Percentiles rank a stretch among this genome's conserved stretches.
These are phyloP conservation scores for Himalopsyche tibetana DNA, from an alignment of 2,888 invertebrate species.

Conservation along the genomic window DNA sequence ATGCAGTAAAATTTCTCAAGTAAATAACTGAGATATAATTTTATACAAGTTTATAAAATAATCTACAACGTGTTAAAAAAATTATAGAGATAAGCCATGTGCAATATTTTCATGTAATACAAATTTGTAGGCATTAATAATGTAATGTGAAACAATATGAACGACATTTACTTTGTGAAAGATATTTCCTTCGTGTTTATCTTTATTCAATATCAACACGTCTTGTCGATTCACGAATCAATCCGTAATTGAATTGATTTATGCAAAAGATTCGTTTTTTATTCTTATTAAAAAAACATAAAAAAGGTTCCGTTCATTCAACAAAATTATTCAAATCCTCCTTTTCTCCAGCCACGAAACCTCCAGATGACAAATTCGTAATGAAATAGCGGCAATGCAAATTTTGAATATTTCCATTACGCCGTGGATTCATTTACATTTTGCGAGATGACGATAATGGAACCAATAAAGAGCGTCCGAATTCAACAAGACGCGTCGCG, in stretches of 20 bases:
- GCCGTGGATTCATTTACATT: conserved; percentile 58
- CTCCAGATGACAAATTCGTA: conserved; percentile 60
- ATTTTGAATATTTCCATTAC: conserved; percentile 62
- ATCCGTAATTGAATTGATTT: conserved; percentile 36
- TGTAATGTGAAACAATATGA: too few relatives aligned
- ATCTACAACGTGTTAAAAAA: too few relatives aligned
- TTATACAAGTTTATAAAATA: too few relatives aligned
- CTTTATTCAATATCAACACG: neutral
- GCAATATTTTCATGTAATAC: too few relatives aligned
- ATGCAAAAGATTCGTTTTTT: conserved; percentile 32
- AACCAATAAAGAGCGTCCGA: conserved; percentile 51
- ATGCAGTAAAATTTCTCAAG: too few relatives aligned
- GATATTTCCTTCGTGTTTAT: neutral
- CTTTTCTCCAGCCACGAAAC: conserved; percentile 27
- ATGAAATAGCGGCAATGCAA: conserved; percentile 60
- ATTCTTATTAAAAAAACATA: conserved; percentile 44
- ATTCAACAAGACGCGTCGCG: conserved; percentile 31
- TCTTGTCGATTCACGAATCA: neutral
- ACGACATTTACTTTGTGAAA: too few relatives aligned
- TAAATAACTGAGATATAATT: too few relatives aligned
- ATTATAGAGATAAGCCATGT: too few relatives aligned
- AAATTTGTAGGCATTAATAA: too few relatives aligned
- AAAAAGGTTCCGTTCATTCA: conserved; percentile 54
- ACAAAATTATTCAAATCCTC: conserved; percentile 59
- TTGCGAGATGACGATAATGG: conserved; percentile 57